Evolutionary conservation across 2,888 invertebrate species (phyloP), one percentile per base, ranked within the genome.

Genomic region (Apamea epomidion): DNA sequence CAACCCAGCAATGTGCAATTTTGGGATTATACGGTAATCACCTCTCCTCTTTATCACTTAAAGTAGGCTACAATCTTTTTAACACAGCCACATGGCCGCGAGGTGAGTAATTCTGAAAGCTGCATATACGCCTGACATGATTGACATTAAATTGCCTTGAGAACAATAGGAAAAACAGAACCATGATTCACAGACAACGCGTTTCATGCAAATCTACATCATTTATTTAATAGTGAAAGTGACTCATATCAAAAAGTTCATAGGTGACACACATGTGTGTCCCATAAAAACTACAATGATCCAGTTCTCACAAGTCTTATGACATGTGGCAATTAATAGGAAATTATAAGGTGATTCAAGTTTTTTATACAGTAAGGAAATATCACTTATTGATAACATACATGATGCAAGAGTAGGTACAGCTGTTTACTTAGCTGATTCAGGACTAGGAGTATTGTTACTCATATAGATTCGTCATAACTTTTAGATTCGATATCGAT

Each of bases 401-500:
- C 51, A 42, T 72, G 51, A 74, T 48, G 18, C 29, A 72, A 58
- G 10, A 37, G n/a, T 32, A 32, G 32, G 32, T 37, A 51, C 32
- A 58, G 42, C 12, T 79, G 70, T 87, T 84, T 64, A 51, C 29
- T 70, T 67, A 69, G 48, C 32, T 72, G 72, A 86, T 79, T 83
- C 54, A 78, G 67, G 21, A 42, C 14, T 69, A 70, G 29, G 7
- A 77, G 48, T 76, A 74, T 68, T 14, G 64, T 71, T 77, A 75
- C 21, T 72, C 58, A 69, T 37, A 48, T 29, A 18, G 10, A 67
- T 88, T 82, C 42, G 58, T 79, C 74, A 71, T 68, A 37, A 67
- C 18, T 73, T 42, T 0, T 54, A 70, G 48, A 54, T 74, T 84
- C 0, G 1, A 60, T 70, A 73, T 10, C 2, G 18, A 37, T 79